These are phyloP conservation scores for honey bee (Apis mellifera) DNA, from an alignment of 1,140 invertebrate species.

Conservation along the genomic window DNA sequence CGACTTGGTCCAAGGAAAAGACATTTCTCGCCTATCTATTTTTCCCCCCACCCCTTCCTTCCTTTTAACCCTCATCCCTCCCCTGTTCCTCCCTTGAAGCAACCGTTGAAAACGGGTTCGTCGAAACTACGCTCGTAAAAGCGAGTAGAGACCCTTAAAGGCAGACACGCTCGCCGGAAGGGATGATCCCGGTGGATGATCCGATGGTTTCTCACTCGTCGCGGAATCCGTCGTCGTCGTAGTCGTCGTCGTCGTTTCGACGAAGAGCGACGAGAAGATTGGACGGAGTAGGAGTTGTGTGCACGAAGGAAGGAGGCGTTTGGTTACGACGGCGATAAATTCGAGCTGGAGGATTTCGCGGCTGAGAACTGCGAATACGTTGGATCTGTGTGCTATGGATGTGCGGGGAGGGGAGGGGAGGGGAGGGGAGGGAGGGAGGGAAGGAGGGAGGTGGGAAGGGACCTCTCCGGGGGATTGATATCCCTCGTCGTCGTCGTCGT, in stretches of 20 bases:
- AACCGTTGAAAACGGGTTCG: not conserved
- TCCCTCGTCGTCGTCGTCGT: slow-evolving; percentile 65
- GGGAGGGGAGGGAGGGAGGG: not conserved
- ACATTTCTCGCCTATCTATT: too few species aligned
- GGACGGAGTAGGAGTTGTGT: not conserved
- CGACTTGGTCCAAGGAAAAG: too few species aligned
- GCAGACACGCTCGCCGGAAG: not conserved
- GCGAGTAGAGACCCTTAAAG: not conserved
- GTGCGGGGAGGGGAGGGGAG: not conserved
- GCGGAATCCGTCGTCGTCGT: not conserved
- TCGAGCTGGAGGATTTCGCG: slow-evolving; percentile 76
- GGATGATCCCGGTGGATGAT: slow-evolving; percentile 24
- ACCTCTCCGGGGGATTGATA: slow-evolving; percentile 74
- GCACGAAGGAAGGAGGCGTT: slow-evolving; percentile 66
- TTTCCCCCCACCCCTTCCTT: not conserved
- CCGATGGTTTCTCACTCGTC: slow-evolving; percentile 43
- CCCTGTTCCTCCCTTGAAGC: too few species aligned
- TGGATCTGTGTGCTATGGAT: not conserved
- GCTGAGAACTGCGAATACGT: slow-evolving; percentile 77
- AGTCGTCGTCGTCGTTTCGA: slow-evolving; percentile 18
- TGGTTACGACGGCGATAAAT: slow-evolving; percentile 80
- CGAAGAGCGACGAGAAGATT: slow-evolving; percentile 37
- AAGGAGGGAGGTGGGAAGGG: not conserved
- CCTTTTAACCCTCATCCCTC: too few species aligned
- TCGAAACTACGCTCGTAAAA: not conserved